Base-by-base conservation (phyloP, 1,140 invertebrate species). In the Heliconius hermathena region DNA sequence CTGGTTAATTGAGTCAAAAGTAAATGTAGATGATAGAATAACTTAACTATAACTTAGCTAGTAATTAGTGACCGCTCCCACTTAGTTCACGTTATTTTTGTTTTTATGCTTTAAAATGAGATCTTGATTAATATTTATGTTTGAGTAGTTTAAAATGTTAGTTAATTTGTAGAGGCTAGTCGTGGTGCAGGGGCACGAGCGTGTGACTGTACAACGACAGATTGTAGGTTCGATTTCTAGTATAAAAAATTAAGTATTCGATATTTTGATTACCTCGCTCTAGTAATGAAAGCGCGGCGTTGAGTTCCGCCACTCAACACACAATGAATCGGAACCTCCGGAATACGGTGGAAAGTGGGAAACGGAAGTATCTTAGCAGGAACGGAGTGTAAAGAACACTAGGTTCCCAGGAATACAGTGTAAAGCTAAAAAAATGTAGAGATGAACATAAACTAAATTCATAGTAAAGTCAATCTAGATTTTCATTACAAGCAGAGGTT, bases 1-100 rank as follows among this genome's bases (percentile, higher is more conserved):
- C 26, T 66, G 26, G 60, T 66, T 66, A 66, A 66, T 66, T 66
- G 60, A 66, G 60, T 66, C 22, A 66, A 46, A 73, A 73, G 16
- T 22, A 49, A 73, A 73, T n/a, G 72, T 18, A 29, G 41, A 26
- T 73, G n/a, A 16, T 66, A 66, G 13, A 29, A 66, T 66, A 29
- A n/a, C 26, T 66, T 16, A 29, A 66, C 26, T 66, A 29, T 29
- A 66, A 66, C 3, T 29, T 66, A 16, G 22, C 60, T 66, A 16
- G 22, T 26, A 66, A 66, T 66, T 66, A 66, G 60, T 6, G 60
- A 29, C 26, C 60, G 60, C 60, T 66, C 60, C 60, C 20, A 52
- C 49, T 66, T 66, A 13, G 60, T 29, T 66, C 11, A 26, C 4
- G 60, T 66, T 66, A 66, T 66, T 66, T 26, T 26, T 13, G 5